Conservation (phyloP, 2,113 vertebrate species). For the Polypterus senegalus region DNA sequence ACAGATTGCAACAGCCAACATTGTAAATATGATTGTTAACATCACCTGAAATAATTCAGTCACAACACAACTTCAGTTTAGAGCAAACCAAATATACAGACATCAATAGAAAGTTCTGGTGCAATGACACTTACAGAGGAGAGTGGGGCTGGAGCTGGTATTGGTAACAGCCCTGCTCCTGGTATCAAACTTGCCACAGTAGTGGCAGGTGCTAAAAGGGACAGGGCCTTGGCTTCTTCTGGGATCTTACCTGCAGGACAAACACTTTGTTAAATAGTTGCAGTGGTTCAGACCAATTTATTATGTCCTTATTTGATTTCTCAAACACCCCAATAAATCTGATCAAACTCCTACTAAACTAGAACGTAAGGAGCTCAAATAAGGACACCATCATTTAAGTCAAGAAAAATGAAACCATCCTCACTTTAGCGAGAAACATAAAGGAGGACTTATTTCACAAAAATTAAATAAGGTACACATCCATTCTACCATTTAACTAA, state of each 20-base stretch:
- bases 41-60: no score
- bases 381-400: constrained; percentile 15
- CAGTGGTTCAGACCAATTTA: constrained; percentile 25
- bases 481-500: no score
- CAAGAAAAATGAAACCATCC: constrained; percentile 22
- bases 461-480: no score
- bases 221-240: constrained; percentile 92
- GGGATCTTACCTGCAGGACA: constrained; percentile 92
- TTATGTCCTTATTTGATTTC: constrained; percentile 43
- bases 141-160: constrained; percentile 64
- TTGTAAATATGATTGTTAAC: no score
- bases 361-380: constrained; percentile 24
- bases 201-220: constrained; percentile 77
- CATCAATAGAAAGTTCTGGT: background rate
- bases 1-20: no score
- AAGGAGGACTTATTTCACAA: no score
- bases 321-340: constrained; percentile 40
- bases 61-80: no score
- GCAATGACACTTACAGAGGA: constrained; percentile 31
- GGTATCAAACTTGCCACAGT: constrained; percentile 76
- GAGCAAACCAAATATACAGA: no score
- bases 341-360: constrained; percentile 29
- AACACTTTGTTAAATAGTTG: constrained; percentile 50
- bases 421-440: constrained; percentile 15
- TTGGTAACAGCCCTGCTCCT: constrained; percentile 83